Percentiles rank a stretch among this genome's conserved stretches.
Conservation (phyloP, 1,140 invertebrate genomes). For the Eupristina koningsbergeri region DNA sequence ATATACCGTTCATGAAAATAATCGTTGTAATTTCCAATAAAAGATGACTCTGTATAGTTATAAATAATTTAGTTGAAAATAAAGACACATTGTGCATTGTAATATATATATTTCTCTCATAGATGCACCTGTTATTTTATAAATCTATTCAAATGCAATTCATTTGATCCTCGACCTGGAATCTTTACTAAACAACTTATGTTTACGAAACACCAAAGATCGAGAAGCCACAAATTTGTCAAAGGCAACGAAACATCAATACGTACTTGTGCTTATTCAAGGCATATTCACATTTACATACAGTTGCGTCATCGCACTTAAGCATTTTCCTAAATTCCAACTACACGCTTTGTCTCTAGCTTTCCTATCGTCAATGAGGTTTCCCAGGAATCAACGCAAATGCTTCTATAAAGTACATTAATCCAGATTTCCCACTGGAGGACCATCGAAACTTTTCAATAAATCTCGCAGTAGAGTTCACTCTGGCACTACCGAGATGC, state of each 20-base stretch:
- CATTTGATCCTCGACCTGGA: too few species aligned
- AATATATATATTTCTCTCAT: too few species aligned
- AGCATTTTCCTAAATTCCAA: background rate
- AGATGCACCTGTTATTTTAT: too few species aligned
- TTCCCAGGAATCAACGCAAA: background rate
- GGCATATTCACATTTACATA: background rate
- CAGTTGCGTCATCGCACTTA: background rate
- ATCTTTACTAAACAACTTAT: background rate
- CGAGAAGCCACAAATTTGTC: background rate
- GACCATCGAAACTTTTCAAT: slow-evolving; percentile 56
- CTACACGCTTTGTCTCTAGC: background rate
- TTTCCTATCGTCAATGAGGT: background rate
- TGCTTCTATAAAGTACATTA: slow-evolving; percentile 45
- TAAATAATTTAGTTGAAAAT: too few species aligned
- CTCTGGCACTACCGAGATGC: background rate
- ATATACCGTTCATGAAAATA: too few species aligned
- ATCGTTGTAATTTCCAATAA: too few species aligned
- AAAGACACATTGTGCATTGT: too few species aligned
- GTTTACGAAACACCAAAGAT: background rate
- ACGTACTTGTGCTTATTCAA: background rate
- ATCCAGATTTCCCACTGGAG: slow-evolving; percentile 48
- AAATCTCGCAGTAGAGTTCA: slow-evolving; percentile 49
- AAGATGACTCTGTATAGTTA: too few species aligned
- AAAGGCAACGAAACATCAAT: background rate
- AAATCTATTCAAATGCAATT: too few species aligned